Evolutionary conservation across 2,113 vertebrate genomes (phyloP), one percentile per base, ranked within the genome.

Genomic region (Edolisoma coerulescens): DNA sequence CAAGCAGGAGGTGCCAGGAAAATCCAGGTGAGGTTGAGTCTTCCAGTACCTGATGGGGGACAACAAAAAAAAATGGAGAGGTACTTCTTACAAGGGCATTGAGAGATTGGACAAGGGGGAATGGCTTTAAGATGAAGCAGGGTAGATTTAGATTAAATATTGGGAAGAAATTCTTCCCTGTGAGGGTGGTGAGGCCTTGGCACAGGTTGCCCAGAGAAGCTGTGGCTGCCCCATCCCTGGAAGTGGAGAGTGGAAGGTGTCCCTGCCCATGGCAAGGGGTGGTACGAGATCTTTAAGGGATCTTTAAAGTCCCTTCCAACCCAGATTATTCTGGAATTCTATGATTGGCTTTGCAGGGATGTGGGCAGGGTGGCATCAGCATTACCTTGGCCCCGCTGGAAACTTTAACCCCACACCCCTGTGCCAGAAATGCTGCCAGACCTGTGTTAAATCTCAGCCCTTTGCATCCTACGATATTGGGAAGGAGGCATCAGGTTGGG

Each of bases 381-480:
- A 26, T 17, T 18, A 11, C 19, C 28, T n/a, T 7, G 27, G 14
- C 13, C 19, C 47, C 1, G 0, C 1, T n/a, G 53, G 75, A 73
- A 92, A n/a, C 5, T 11, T 11, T 9, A 60, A 32, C 13, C 37
- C 63, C 61, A 20, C 21, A 68, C 3, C 15, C 1, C 64, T 76
- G 27, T 20, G 10, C 52, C 57, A 83, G 8, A 35, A 82, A 47
- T 0, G 13, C 41, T 73, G 44, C 30, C 28, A n/a, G 15, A 32
- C 3, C 32, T 1, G 5, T 3, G 19, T 21, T 22, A 60, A 79
- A 60, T 8, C 63, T n/a, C 16, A 30, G 6, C 16, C 7, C 17
- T 24, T 41, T 11, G 1, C 13, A 15, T 33, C 19, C 24, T 8
- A 5, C 0, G 1, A 5, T 1, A 30, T 0, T 28, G 23, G 47